phyloP scores from a whole-genome alignment of 2,113 vertebrate species.

The Hylia prasina region DNA sequence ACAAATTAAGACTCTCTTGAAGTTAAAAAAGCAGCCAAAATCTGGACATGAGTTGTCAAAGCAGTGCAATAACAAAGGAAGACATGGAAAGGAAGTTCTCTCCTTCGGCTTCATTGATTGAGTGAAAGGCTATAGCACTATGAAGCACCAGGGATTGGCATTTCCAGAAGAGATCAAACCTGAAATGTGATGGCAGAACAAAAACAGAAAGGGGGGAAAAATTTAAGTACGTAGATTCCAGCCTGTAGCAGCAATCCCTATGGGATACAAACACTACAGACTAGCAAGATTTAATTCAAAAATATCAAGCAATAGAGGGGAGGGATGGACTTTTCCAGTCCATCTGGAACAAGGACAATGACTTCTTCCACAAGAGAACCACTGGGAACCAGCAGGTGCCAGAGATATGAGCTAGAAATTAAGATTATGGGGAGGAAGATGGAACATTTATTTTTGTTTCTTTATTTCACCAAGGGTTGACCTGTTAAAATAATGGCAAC shows the following conservation, averaged over 20 bases:
- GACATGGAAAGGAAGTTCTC: not conserved
- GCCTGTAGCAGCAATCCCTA: not conserved
- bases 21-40: not conserved
- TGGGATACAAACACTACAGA: not conserved
- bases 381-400: not conserved
- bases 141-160: accelerated
- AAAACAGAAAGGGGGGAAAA: not conserved
- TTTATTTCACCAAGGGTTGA: not conserved
- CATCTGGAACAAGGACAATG: not conserved
- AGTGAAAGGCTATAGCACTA: not conserved
- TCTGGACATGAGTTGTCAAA: not conserved
- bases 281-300: not conserved
- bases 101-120: not conserved
- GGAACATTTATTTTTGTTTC: not conserved
- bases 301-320: not conserved
- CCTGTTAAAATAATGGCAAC: conserved; percentile 60
- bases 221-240: not conserved
- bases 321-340: not conserved
- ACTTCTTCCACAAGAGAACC: not conserved
- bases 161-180: not conserved
- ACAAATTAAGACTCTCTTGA: not conserved
- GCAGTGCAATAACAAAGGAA: not conserved
- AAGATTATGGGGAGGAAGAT: not conserved
- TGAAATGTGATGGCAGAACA: not conserved
- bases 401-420: not conserved